Conservation (phyloP, 2,888 invertebrate species). For the Phragmatobia fuliginosa region DNA sequence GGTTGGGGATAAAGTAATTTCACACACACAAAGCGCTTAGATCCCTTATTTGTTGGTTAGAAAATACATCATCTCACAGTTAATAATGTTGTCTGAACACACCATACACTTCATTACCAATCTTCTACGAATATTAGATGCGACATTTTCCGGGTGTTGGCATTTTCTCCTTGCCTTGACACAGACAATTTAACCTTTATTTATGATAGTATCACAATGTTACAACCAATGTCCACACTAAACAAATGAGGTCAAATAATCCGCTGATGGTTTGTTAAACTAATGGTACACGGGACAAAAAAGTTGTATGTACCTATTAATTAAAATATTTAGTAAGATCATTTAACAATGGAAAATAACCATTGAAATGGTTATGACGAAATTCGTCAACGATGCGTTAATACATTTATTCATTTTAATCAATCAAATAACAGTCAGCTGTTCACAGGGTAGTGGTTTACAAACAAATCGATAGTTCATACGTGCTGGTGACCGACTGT, state of each 20-base stretch:
- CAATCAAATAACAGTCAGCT: slow-evolving; percentile 24
- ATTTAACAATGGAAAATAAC: neutral
- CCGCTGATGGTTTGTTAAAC: neutral
- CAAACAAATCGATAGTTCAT: slow-evolving; percentile 44
- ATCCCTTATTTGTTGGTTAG: slow-evolving; percentile 9
- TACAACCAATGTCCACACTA: neutral
- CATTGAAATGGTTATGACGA: neutral
- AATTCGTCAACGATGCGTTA: neutral
- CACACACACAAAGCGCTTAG: neutral
- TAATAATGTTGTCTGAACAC: slow-evolving; percentile 30
- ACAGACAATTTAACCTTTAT: slow-evolving; percentile 8
- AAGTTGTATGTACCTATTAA: neutral
- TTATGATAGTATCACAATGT: neutral
- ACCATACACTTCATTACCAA: slow-evolving; percentile 26
- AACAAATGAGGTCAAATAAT: neutral
- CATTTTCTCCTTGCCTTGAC: slow-evolving; percentile 22
- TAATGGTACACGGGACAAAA: neutral
- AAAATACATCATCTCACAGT: slow-evolving; percentile 29
- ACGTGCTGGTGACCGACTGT: slow-evolving; percentile 37
- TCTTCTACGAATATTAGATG: slow-evolving; percentile 27
- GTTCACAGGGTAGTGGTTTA: slow-evolving; percentile 28
- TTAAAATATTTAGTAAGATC: neutral
- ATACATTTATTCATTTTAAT: slow-evolving; percentile 3
- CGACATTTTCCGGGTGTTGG: slow-evolving; percentile 22
- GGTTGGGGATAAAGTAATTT: too few species aligned